Base-by-base conservation (phyloP, 2,113 vertebrate species). In the Bagarius yarrelli region DNA sequence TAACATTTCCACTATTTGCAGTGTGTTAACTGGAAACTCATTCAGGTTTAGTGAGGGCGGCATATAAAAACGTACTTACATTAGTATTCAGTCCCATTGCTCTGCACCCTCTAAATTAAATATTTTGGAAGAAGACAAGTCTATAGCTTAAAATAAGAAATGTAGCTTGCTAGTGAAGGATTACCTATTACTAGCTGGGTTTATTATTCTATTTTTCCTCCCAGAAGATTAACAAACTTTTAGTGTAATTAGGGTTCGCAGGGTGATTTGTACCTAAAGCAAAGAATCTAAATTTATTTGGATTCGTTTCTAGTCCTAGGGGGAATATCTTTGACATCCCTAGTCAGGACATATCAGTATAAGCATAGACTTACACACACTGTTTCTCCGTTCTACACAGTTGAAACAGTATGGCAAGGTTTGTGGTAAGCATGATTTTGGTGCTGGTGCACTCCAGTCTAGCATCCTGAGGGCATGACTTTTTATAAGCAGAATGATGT, bases 381-480 rank as follows among this genome's bases (percentile, higher is more conserved):
- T 76, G 67, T 82, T 50, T 60, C 53, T 78, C 15, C 9, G 18
- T 55, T 47, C 53, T 52, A 67, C 30, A 74, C 36, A 60, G 60
- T 60, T 57, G 34, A 19, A 53, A 57, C 40, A 59, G 44, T 57
- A 18, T 57, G 55, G n/a, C 67, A 77, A 67, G 52, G 36, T 19
- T 55, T 79, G 73, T 73, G 84, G 71, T 66, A 76, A 64, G 66
- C 55, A 44, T 44, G 27, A 8, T 27, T 19, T 47, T 57, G 64
- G 60, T 76, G 60, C 21, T 64, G 23, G 60, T 27, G 44, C 66
- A 79, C 56, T 75, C 73, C 52, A 71, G 61, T 52, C 53, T 64
- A 34, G 74, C 61, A 27, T 84, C 83, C 85, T 57, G 67, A 81
- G 75, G 83, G 83, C 81, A 81, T 21, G 69, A 25, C 56, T 80